Evolutionary conservation across 2,888 invertebrate species (phyloP).

Genomic region (Nomada ruficornis): DNA sequence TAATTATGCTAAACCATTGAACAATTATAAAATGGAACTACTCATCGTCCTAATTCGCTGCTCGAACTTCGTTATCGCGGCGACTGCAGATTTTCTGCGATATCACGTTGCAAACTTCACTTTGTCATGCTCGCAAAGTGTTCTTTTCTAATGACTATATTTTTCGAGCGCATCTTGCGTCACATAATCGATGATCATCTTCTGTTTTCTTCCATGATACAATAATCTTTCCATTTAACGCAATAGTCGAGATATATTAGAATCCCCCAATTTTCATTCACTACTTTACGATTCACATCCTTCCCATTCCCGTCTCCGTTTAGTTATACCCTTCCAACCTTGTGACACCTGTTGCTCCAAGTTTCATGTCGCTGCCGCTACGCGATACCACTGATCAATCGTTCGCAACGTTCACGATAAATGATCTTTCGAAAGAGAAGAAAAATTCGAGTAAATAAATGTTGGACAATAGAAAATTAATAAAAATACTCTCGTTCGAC

Average conservation of each 20-base stretch:
- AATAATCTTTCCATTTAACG: too few species aligned
- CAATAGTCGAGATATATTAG: background rate
- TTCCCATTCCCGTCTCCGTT: background rate
- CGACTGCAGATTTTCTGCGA: conserved; percentile 51
- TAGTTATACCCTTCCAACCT: background rate
- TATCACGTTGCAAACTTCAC: conserved; percentile 57
- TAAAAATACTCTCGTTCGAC: too few species aligned
- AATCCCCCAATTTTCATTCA: background rate
- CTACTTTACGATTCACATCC: too few species aligned
- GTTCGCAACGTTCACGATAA: background rate
- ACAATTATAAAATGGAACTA: conserved; percentile 44
- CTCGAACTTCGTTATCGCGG: conserved; percentile 12
- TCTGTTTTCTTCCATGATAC: background rate
- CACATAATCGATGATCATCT: too few species aligned
- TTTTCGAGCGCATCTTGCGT: too few species aligned
- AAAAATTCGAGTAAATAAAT: background rate
- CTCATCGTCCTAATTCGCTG: conserved; percentile 44
- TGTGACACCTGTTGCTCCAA: conserved; percentile 70
- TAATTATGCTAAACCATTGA: conserved; percentile 70
- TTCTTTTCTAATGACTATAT: background rate
- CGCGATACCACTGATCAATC: conserved; percentile 59
- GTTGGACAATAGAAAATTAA: background rate
- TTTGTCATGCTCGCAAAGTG: conserved; percentile 54
- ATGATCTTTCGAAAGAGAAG: background rate
- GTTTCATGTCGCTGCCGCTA: conserved; percentile 64